Evolutionary conservation across 2,797 vertebrate species (phyloP).

Genomic region (Pyrocephalus nanus): DNA sequence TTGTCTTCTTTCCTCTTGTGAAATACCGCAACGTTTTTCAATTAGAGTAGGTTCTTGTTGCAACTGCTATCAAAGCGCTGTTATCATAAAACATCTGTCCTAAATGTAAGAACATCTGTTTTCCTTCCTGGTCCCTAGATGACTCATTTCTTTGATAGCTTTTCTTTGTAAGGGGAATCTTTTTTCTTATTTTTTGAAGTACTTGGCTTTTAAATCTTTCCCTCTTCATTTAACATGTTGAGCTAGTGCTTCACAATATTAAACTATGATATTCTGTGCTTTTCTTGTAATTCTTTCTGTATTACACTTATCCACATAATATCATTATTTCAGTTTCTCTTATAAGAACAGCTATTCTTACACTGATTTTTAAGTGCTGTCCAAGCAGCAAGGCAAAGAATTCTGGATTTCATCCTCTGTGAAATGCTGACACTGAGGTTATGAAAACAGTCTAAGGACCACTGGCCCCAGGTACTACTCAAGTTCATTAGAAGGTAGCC

Average conservation of each 20-base stretch:
- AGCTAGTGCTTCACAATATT: background rate
- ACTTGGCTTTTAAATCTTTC: background rate
- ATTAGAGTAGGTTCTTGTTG: conserved; percentile 38
- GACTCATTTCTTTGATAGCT: conserved; percentile 43
- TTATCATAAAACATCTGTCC: conserved; percentile 69
- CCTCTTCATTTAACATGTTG: background rate
- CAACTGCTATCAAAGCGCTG: conserved; percentile 41
- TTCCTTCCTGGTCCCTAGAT: conserved; percentile 36
- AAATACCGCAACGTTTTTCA: conserved; percentile 52
- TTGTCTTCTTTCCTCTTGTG: background rate
- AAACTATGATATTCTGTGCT: background rate
- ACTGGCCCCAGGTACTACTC: background rate
- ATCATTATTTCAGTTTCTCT: background rate
- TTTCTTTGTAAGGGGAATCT: background rate
- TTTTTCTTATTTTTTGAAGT: background rate
- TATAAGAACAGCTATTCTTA: background rate
- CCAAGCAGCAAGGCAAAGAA: background rate
- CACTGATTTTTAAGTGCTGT: background rate
- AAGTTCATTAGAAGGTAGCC: background rate
- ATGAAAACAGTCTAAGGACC: background rate
- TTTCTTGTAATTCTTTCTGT: background rate
- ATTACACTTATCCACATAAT: background rate
- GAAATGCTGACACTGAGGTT: background rate
- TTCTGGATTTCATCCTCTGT: background rate
- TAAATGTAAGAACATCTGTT: conserved; percentile 64